Evolutionary conservation across 1,140 invertebrate species (phyloP), one percentile per base, ranked within the genome.

Genomic region (Neomicropteryx cornuta): DNA sequence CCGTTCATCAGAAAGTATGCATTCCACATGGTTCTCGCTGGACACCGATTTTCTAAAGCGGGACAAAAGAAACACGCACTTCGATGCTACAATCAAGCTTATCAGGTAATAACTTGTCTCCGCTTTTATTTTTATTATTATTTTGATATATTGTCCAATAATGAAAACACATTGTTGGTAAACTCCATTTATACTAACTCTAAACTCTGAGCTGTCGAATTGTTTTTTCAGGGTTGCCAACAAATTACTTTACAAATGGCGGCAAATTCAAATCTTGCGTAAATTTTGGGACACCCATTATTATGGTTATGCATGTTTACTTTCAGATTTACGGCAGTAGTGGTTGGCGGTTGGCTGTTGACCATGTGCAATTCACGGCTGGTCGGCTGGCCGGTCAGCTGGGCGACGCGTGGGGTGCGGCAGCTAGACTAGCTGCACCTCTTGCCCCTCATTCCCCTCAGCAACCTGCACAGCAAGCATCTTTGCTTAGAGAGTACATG

Each of bases 11-110:
- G 94, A 31, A 97, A 97, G 62, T 97, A 94, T 61, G 87, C 93
- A n/a, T 97, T 97, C 59, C 91, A 97, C 53, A 85, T 92, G 71
- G 91, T 97, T 14, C 67, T 98, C 11, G 89, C 94, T 32, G 94
- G 94, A 3, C 88, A 96, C 61, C 70, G 92, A 38, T 97, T 78
- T 59, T 83, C 85, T 3, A 95, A 97, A 62, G 86, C 91, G 10
- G 86, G 87, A 1, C 90, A 94, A 55, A 78, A 82, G 38, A 84
- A 79, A 55, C 92, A 96, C 68, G 87, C 91, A 0, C 72, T 95
- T 33, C 69, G 91, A 42, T 90, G 88, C 50, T 97, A 97, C 54
- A 78, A 81, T 42, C 89, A 94, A 67, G 91, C 92, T 16, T 81
- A 87, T 66, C 87, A 94, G 70, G 83, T 86, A 50, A 60, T 50